Percentiles rank a stretch among this genome's conserved stretches.
phyloP scores from a whole-genome alignment of 2,113 vertebrate species.

The Catagonus wagneri region DNA sequence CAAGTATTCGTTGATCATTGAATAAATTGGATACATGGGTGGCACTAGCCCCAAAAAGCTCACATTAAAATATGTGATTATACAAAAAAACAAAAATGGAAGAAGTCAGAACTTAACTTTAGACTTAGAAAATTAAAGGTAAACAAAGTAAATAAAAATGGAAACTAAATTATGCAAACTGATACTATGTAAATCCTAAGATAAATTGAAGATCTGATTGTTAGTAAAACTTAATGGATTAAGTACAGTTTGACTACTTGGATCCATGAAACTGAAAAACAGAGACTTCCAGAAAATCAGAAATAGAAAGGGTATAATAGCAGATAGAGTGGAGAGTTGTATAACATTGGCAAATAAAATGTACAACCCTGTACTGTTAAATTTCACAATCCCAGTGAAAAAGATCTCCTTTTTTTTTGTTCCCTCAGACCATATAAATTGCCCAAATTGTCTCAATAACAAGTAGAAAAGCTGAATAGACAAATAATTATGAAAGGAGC shows the following conservation, averaged over 20 bases:
- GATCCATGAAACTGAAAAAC: background rate
- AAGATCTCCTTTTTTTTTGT: background rate
- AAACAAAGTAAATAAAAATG: constrained; percentile 28
- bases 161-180: background rate
- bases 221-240: constrained; percentile 26
- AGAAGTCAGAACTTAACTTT: background rate
- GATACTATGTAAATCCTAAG: constrained; percentile 33
- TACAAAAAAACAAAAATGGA: background rate
- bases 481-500: constrained; percentile 45
- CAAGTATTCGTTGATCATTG: background rate
- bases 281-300: background rate
- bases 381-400: background rate
- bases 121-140: constrained; percentile 38
- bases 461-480: constrained; percentile 35
- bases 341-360: constrained; percentile 25
- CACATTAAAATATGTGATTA: background rate
- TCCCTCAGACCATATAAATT: constrained; percentile 6
- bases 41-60: background rate
- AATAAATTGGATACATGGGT: background rate
- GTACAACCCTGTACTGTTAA: background rate
- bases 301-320: background rate
- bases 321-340: background rate
- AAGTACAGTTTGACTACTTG: background rate
- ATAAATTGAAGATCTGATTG: background rate
- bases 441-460: background rate